These are phyloP conservation scores for Falco novaeseelandiae DNA, from an alignment of 2,797 vertebrate genomes.

Conservation along the genomic window DNA sequence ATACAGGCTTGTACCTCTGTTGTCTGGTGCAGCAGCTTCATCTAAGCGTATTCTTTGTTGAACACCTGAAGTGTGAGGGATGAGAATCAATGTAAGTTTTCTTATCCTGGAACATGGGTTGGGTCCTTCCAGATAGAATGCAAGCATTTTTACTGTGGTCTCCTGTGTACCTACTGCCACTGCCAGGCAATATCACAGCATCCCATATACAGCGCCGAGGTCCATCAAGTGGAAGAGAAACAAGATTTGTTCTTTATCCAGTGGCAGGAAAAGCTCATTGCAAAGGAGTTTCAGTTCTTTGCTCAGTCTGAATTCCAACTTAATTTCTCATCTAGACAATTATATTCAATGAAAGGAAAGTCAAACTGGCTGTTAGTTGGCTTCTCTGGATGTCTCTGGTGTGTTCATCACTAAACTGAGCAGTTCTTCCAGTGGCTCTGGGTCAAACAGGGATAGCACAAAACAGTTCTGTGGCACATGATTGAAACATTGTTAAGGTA, in stretches of 20 bases:
- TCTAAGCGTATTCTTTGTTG: not conserved
- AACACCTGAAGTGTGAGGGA: not conserved
- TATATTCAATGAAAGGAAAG: not conserved
- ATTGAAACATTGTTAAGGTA: not conserved
- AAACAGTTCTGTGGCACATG: not conserved
- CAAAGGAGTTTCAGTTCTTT: not conserved
- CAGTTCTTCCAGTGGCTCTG: not conserved
- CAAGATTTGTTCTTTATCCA: not conserved
- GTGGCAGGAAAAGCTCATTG: not conserved
- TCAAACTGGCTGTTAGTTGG: not conserved
- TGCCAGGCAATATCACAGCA: not conserved
- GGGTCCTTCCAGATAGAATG: not conserved
- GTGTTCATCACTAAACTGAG: not conserved
- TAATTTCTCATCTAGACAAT: not conserved
- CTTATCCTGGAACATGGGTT: rapidly evolving
- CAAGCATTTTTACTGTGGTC: not conserved
- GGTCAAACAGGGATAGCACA: not conserved
- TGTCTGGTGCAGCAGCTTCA: not conserved
- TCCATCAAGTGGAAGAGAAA: not conserved
- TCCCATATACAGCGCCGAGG: not conserved
- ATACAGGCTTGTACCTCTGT: not conserved
- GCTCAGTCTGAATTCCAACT: not conserved
- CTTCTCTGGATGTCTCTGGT: not conserved
- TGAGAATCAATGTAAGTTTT: not conserved
- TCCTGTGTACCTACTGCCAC: not conserved